Base-by-base conservation (phyloP, 1,140 invertebrate species). In the Drosophila sechellia region DNA sequence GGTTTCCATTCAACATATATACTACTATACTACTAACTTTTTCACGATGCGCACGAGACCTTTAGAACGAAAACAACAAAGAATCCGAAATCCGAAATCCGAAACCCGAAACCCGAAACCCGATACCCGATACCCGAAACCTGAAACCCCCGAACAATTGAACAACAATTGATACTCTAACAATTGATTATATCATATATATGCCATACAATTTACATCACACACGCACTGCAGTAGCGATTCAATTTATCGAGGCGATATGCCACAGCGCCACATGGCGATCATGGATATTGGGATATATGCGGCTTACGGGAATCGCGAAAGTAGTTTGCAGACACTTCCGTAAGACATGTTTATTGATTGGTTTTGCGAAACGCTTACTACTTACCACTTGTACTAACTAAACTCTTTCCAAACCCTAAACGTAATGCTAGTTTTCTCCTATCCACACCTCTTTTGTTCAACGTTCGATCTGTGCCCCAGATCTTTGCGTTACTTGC, bases 181-280 rank as follows among this genome's bases (percentile, higher is more conserved):
- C 49, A 63, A 37, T 57, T 57, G 22, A 49, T 49, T 52, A 70
- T 70, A 42, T 54, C 40, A 76, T 49, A 69, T 55, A 60, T 55
- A 63, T 53, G 43, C 39, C 49, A 66, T 52, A 75, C 31, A 31
- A 31, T 31, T 31, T 31, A 31, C 63, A 43, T 40, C 58, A 59
- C 71, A 74, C 71, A 64, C 59, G 72, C 71, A 74, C 70, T 54
- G 76, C 76, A 80, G 77, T 85, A 90, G 90, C 80, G 87, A 89
- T 72, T 64, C 77, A 45, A 86, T 91, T 95, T 95, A 93, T 94
- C 95, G 95, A 93, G 95, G 95, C 91, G 95, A 95, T 93, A 93
- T 94, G 91, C 92, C 83, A 42, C 80, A 78, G 54, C 81, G 74
- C 49, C 81, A 81, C 65, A 78, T 60, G 73, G 78, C 79, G 79